A percentile compares a stretch with the other conserved stretches of the same genome.
Conservation (phyloP, 2,888 invertebrate species). For the Galeruca laticollis region DNA sequence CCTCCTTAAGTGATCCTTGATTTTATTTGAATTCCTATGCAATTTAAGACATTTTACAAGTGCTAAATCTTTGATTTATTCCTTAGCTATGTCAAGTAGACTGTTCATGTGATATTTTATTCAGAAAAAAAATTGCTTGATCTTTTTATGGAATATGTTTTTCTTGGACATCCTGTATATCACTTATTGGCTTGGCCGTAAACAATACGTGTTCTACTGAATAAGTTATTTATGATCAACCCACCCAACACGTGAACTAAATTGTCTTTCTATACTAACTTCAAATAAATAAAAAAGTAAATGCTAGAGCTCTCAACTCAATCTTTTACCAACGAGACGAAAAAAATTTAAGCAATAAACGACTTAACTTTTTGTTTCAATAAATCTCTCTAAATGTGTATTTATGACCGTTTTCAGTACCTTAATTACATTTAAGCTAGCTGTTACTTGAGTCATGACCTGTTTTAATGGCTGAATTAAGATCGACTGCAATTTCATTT, state of each 20-base stretch:
- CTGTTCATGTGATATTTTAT: too few species aligned
- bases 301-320: background rate
- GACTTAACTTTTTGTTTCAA: slow-evolving; percentile 28
- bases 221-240: slow-evolving; percentile 1
- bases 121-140: too few species aligned
- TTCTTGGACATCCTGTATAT: background rate
- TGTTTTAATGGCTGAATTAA: slow-evolving; percentile 45
- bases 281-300: background rate
- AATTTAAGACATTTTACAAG: too few species aligned
- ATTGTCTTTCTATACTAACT: background rate
- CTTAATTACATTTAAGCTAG: slow-evolving; percentile 40
- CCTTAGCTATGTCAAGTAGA: too few species aligned
- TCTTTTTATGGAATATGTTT: too few species aligned
- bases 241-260: background rate
- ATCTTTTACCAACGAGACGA: slow-evolving; percentile 9
- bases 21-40: too few species aligned
- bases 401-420: slow-evolving; percentile 39
- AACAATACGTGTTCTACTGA: background rate
- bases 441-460: slow-evolving; percentile 42
- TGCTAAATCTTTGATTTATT: too few species aligned
- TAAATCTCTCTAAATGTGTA: slow-evolving; percentile 40
- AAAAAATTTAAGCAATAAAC: slow-evolving; percentile 29
- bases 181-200: background rate
- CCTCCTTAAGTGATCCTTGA: too few species aligned
- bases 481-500: slow-evolving; percentile 47